phyloP scores from a whole-genome alignment of 2,797 vertebrate species.

The Coccyzus lansbergi region DNA sequence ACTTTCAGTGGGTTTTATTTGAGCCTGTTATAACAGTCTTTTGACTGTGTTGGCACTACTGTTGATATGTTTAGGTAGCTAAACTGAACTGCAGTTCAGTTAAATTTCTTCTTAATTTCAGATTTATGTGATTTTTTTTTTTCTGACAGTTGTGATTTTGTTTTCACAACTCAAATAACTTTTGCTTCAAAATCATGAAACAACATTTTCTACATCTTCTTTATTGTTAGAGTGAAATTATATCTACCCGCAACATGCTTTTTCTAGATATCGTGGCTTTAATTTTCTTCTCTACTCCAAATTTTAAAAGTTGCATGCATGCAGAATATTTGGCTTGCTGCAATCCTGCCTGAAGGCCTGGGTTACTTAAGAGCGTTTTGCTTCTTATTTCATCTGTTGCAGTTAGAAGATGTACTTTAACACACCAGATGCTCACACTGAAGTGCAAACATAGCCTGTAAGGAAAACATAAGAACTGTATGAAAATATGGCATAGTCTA shows the following conservation, averaged over 20 bases:
- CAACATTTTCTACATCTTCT: background rate
- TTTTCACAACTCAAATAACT: background rate
- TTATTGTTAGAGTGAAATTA: background rate
- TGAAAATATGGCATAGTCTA: background rate
- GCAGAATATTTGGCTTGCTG: background rate
- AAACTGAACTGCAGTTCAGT: background rate
- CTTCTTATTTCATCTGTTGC: background rate
- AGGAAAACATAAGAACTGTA: background rate
- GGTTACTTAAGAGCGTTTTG: background rate
- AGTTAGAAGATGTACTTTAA: background rate
- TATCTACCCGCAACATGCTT: fast-evolving
- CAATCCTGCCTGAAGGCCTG: background rate
- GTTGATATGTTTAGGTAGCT: background rate
- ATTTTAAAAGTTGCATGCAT: background rate
- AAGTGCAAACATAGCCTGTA: background rate
- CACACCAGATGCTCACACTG: background rate
- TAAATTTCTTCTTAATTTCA: background rate
- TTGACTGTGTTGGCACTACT: background rate
- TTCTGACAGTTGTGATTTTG: background rate
- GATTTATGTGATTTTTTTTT: background rate
- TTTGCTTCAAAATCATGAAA: background rate
- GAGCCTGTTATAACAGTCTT: background rate
- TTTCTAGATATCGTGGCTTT: background rate
- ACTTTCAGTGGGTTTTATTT: background rate
- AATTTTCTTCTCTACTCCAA: background rate